These are phyloP conservation scores for Eurytoma californica DNA, from an alignment of 2,888 invertebrate species.

Conservation along the genomic window DNA sequence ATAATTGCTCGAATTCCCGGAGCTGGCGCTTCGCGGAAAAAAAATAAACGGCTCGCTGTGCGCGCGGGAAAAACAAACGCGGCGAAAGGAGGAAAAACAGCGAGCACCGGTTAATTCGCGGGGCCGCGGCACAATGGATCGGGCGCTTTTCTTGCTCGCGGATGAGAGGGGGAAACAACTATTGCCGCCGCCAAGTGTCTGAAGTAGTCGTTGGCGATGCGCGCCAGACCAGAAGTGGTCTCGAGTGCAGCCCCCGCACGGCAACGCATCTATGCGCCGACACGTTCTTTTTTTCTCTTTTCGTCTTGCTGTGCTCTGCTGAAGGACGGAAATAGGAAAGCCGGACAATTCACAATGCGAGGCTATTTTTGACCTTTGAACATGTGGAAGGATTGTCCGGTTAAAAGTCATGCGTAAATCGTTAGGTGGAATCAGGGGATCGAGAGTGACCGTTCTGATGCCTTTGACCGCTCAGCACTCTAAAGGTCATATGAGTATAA, in stretches of 20 bases:
- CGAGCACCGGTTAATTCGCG: neutral
- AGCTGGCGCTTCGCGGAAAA: neutral
- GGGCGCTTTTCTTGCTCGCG: neutral
- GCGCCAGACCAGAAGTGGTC: constrained; percentile 37
- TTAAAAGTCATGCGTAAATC: too few relatives aligned
- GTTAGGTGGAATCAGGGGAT: too few relatives aligned
- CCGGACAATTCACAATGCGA: too few relatives aligned
- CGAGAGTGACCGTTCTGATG: too few relatives aligned
- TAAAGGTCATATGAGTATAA: too few relatives aligned
- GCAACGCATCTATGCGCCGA: constrained; percentile 32
- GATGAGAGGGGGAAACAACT: neutral
- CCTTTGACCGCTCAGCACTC: too few relatives aligned
- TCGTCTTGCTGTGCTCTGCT: neutral
- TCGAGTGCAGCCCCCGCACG: neutral
- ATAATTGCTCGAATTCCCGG: too few relatives aligned
- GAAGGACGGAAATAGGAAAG: too few relatives aligned
- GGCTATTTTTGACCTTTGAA: too few relatives aligned
- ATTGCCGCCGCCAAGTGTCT: neutral
- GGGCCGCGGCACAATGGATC: too few relatives aligned
- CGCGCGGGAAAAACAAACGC: neutral
- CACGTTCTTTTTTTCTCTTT: constrained; percentile 20
- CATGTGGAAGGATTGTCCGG: too few relatives aligned
- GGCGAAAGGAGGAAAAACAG: neutral
- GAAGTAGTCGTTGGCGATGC: constrained; percentile 1
- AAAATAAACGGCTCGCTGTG: neutral